Conservation (phyloP, 64 coral and sea anemone genomes). For the Pachyseris speciosa region DNA sequence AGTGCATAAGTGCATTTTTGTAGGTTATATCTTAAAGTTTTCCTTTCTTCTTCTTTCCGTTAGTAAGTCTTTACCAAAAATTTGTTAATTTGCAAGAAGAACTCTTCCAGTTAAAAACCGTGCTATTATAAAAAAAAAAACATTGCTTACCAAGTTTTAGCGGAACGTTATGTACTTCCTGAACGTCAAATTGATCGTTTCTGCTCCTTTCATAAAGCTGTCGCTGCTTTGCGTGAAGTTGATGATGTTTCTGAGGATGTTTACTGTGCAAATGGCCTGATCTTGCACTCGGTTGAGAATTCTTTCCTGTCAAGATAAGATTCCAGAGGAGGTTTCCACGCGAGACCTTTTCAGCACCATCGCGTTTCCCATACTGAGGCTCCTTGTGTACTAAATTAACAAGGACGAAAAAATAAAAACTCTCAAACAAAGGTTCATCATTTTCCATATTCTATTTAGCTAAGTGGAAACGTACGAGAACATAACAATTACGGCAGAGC, state of each 20-base stretch:
- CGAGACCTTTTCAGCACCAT: not conserved
- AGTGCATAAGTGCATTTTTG: no score
- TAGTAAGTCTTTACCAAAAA: no score
- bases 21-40: no score
- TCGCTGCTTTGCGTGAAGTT: not conserved
- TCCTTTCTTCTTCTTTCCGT: no score
- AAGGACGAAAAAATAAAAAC: not conserved
- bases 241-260: not conserved
- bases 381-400: not conserved
- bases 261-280: not conserved
- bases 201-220: not conserved
- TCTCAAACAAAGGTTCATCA: not conserved
- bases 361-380: not conserved
- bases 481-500: no score
- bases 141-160: slow-evolving; percentile 10
- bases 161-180: not conserved
- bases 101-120: no score
- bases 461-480: not conserved
- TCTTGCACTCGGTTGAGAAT: not conserved
- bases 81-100: no score
- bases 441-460: not conserved
- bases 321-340: slow-evolving; percentile 26
- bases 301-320: slow-evolving; percentile 16
- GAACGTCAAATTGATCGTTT: not conserved
- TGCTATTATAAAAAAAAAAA: no score